Percentiles rank a stretch among this genome's conserved stretches.
phyloP scores from a whole-genome alignment of 2,888 invertebrate species.

The Frankliniella intonsa region DNA sequence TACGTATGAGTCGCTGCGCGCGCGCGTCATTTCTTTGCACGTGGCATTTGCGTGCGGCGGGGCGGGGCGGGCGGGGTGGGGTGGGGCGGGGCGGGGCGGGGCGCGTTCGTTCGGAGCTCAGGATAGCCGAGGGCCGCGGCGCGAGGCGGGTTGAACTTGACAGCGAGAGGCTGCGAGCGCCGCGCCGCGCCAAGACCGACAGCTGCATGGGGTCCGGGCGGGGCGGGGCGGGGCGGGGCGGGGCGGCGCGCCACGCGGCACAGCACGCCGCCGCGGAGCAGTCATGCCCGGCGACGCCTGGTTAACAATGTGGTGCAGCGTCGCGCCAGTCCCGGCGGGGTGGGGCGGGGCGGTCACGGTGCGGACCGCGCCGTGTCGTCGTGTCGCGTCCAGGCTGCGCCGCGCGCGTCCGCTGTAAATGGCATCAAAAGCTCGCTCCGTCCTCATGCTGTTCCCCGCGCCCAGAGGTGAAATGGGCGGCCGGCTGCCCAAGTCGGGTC shows the following conservation, averaged over 20 bases:
- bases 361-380: not conserved
- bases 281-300: slow-evolving; percentile 6
- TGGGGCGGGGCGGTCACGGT: not conserved
- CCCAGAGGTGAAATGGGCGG: too few species aligned
- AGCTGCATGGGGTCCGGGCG: too few species aligned
- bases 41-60: not conserved
- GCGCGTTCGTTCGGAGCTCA: too few species aligned
- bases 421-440: too few species aligned
- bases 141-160: not conserved
- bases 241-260: not conserved
- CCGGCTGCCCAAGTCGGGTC: too few species aligned
- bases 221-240: too few species aligned
- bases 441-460: too few species aligned
- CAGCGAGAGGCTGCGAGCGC: not conserved
- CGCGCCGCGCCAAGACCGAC: not conserved
- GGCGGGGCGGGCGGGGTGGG: too few species aligned
- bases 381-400: not conserved
- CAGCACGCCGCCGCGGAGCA: not conserved
- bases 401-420: not conserved
- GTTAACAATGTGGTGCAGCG: not conserved
- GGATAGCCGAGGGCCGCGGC: too few species aligned
- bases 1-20: slow-evolving; percentile 42
- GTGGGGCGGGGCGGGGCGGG: too few species aligned
- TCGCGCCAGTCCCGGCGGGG: not conserved
- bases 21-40: not conserved